Conservation (phyloP, 2,888 invertebrate species). For the Cyrtodaria siliqua region DNA sequence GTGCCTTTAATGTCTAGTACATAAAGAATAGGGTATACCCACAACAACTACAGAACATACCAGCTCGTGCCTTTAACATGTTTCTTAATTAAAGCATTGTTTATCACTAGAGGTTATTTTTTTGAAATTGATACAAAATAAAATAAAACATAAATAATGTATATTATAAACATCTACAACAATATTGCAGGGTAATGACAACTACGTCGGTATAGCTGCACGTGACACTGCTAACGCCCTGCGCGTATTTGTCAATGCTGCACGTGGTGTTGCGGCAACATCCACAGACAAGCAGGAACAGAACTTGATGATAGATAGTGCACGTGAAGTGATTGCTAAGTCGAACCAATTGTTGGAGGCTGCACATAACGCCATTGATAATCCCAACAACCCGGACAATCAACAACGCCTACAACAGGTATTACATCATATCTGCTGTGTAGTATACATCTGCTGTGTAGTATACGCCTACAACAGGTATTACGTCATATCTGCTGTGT, state of each 20-base stretch:
- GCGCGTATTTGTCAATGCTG: conserved; percentile 91
- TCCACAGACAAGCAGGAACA: conserved; percentile 87
- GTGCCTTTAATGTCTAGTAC: no score
- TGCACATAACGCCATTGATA: conserved; percentile 91
- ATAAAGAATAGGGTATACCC: no score
- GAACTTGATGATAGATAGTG: conserved; percentile 87
- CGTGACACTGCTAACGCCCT: conserved; percentile 93
- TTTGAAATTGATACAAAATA: no score
- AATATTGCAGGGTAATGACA: conserved; percentile 89
- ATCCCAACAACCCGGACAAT: conserved; percentile 89
- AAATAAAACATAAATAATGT: no score
- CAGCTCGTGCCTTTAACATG: no score
- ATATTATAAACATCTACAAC: no score
- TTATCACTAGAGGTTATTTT: not conserved
- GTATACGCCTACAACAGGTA: no score
- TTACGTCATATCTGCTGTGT: no score
- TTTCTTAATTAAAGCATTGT: not conserved
- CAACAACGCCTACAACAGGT: conserved; percentile 90
- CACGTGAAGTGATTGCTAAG: conserved; percentile 93
- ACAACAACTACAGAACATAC: no score
- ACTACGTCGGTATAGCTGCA: conserved; percentile 93
- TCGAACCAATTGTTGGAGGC: conserved; percentile 93
- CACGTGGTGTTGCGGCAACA: conserved; percentile 89
- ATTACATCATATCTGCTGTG: no score
- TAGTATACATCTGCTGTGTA: no score